Evolutionary conservation across 2,797 vertebrate species (phyloP).

Genomic region (Zenarchopterus dispar): DNA sequence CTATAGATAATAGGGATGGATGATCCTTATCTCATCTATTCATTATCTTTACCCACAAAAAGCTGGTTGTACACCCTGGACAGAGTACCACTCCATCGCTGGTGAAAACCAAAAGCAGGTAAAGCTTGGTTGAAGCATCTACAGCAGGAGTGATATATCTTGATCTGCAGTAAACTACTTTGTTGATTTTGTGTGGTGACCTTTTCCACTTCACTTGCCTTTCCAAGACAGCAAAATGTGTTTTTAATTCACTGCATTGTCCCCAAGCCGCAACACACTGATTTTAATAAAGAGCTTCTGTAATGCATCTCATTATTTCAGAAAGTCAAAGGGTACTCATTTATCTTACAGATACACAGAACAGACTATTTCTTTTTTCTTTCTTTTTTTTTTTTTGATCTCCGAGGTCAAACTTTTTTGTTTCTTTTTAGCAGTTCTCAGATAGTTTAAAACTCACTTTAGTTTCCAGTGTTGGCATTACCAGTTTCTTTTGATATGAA

Average conservation of each 20-base stretch:
- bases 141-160: conserved; percentile 26
- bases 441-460: conserved; percentile 31
- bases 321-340: conserved; percentile 42
- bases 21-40: no score
- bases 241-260: conserved; percentile 54
- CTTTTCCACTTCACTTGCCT: conserved; percentile 45
- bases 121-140: conserved; percentile 24
- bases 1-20: no score
- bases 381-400: conserved; percentile 24
- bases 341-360: conserved; percentile 44
- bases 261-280: conserved; percentile 21
- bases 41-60: no score
- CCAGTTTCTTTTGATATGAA: conserved; percentile 47
- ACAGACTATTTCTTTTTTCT: conserved; percentile 30
- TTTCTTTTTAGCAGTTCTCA: conserved; percentile 26
- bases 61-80: no score
- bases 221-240: conserved; percentile 39
- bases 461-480: conserved; percentile 47
- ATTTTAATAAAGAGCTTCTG: conserved; percentile 38
- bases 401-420: conserved; percentile 7
- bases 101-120: conserved; percentile 18
- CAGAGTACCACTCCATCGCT: not conserved
- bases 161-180: conserved; percentile 57
- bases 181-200: conserved; percentile 49
- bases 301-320: conserved; percentile 36